Evolutionary conservation across 2,113 vertebrate species (phyloP), one percentile per base, ranked within the genome.

Genomic region (Gorsachius goisagi): DNA sequence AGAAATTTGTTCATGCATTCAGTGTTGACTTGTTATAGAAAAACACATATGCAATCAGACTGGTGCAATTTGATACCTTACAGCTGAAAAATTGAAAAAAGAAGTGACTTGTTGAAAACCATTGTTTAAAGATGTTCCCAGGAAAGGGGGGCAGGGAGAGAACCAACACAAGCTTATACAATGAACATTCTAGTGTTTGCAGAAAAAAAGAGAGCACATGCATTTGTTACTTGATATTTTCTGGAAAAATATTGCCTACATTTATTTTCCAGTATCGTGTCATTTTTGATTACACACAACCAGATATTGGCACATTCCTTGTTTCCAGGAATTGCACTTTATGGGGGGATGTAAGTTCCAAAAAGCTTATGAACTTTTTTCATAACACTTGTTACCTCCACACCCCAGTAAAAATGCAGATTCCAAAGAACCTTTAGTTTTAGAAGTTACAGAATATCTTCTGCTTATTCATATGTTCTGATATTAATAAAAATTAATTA

Each of bases 71-170:
- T 86, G 90, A 96, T 85, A 96, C 50, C 71, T 85, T 77, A 85
- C 59, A 93, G 88, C 90, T 85, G 94, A 97, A 97, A 91, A 83
- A 50, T 0, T 55, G 71, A 22, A 59, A 76, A 59, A 59, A 56
- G 39, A 72, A 81, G 35, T 27, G 37, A 94, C 81, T 93, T 88
- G 94, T 85, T 94, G 95, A 97, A 96, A 96, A 91, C 85, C 91
- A 88, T 96, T 93, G 91, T 96, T 94, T 90, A 95, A 94, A 94
- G 85, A 93, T 69, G 55, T 91, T 96, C 93, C 82, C 88, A 94
- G 91, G 75, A 93, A 86, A 74, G 47, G 55, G 72, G 62, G 55
- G 62, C 55, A 91, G 93, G 71, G 90, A 88, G 21, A 82, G 23
- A 91, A 68, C 19, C 30, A 59, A 71, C 28, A 66, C 45, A 73